Evolutionary conservation across 1,140 invertebrate species (phyloP).

Genomic region (Lamellibrachia luymesi): DNA sequence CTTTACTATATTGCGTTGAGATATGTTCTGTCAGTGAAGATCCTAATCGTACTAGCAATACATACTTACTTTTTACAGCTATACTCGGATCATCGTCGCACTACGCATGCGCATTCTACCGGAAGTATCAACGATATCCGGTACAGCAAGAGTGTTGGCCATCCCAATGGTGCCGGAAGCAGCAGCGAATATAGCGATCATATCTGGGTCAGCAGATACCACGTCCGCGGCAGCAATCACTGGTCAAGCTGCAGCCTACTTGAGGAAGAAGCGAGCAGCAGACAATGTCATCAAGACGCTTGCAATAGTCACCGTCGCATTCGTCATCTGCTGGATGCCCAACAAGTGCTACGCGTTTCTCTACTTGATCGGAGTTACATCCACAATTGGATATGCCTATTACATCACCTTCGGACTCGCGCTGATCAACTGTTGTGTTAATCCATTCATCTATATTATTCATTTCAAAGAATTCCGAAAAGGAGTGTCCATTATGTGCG

Average conservation of each 20-base stretch:
- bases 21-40: background rate
- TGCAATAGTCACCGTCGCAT: background rate
- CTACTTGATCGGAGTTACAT: background rate
- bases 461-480: background rate
- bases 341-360: background rate
- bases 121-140: background rate
- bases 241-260: too few species aligned
- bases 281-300: background rate
- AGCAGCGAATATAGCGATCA: too few species aligned
- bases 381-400: background rate
- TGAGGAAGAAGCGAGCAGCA: background rate
- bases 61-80: background rate
- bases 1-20: too few species aligned
- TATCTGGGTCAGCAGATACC: too few species aligned
- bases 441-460: background rate
- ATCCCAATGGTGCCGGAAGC: too few species aligned
- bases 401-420: background rate
- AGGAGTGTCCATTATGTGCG: background rate
- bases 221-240: too few species aligned
- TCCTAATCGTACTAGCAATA: background rate
- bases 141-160: too few species aligned
- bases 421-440: background rate
- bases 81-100: background rate
- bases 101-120: background rate
- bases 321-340: slow-evolving; percentile 7